Base-by-base conservation (phyloP, 2,797 vertebrate species). In the Potorous gilbertii region DNA sequence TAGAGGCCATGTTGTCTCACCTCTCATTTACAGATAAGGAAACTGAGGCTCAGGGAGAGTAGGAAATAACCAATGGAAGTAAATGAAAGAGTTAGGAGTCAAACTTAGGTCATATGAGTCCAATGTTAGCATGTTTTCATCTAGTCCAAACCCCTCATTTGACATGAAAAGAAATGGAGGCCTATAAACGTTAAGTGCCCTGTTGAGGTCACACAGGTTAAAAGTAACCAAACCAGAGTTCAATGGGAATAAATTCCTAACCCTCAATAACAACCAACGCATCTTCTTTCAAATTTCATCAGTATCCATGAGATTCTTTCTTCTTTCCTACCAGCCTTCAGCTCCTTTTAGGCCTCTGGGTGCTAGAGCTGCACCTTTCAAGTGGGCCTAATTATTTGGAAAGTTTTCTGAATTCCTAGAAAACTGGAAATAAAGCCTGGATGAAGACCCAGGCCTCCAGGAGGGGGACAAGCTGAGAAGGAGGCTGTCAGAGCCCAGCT, bases 401-500 rank as follows among this genome's bases (percentile, higher is more conserved):
- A 46, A 87, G 74, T 40, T 28, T 87, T 50, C 74, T 46, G 40
- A 46, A 87, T 21, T 24, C 40, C 21, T 27, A 87, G 74, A 27
- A 87, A 50, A 24, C 74, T 87, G 40, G 74, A 24, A 87, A 46
- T 87, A 27, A 50, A 46, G 16, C 66, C n/a, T 40, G n/a, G n/a
- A n/a, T n/a, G 34, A 87, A 50, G n/a, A 40, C n/a, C 40, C 74
- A 87, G 74, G 21, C 62, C 18, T 74, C 62, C 27, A 4, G 74
- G 40, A 62, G 21, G 40, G 40, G 9, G 74, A 31, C 52, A 62
- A 28, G 28, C 12, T 93, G 55, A 90, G 50, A 54, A 95, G 87
- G 81, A 95, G 62, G n/a, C 93, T 40, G 1, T 90, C 90, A 91
- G 74, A 87, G 74, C 50, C 91, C 54, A 92, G 16, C 54, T 31